Conservation (phyloP, 1,140 invertebrate genomes). For the Bombus affinis region DNA sequence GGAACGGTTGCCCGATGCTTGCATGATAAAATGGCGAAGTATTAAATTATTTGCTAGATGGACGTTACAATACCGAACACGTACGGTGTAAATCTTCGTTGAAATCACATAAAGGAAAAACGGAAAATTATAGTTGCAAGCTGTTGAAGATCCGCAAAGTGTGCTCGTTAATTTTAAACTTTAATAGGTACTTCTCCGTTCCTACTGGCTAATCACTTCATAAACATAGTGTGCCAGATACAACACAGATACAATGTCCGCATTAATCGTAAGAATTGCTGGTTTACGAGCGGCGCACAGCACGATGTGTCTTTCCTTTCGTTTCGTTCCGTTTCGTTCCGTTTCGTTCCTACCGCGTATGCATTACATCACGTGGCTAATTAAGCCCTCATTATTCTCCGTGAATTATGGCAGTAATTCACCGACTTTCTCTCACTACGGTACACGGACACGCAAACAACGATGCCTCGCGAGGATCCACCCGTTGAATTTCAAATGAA, state of each 20-base stretch:
- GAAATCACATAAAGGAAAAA: background rate
- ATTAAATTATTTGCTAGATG: background rate
- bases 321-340: slow-evolving; percentile 67
- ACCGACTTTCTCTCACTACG: slow-evolving; percentile 69
- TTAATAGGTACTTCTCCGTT: slow-evolving; percentile 59
- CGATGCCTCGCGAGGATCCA: slow-evolving; percentile 59
- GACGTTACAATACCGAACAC: background rate
- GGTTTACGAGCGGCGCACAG: slow-evolving; percentile 58
- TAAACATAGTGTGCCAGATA: slow-evolving; percentile 61
- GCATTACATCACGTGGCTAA: slow-evolving; percentile 72
- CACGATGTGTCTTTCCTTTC: slow-evolving; percentile 61
- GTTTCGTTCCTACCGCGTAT: slow-evolving; percentile 65
- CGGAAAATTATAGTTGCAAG: slow-evolving; percentile 13
- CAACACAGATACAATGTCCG: slow-evolving; percentile 61
- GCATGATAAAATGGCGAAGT: too few relatives aligned
- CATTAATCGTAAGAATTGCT: slow-evolving; percentile 69
- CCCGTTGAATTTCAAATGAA: slow-evolving; percentile 69
- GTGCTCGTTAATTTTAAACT: slow-evolving; percentile 60
- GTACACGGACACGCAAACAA: slow-evolving; percentile 54
- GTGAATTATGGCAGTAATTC: slow-evolving; percentile 71
- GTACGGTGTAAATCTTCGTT: background rate
- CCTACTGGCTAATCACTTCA: slow-evolving; percentile 64
- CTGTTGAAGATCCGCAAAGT: slow-evolving; percentile 43
- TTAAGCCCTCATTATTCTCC: slow-evolving; percentile 72
- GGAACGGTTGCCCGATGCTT: background rate